Conservation (phyloP, 2,888 invertebrate species). For the Hyposoter didymator region DNA sequence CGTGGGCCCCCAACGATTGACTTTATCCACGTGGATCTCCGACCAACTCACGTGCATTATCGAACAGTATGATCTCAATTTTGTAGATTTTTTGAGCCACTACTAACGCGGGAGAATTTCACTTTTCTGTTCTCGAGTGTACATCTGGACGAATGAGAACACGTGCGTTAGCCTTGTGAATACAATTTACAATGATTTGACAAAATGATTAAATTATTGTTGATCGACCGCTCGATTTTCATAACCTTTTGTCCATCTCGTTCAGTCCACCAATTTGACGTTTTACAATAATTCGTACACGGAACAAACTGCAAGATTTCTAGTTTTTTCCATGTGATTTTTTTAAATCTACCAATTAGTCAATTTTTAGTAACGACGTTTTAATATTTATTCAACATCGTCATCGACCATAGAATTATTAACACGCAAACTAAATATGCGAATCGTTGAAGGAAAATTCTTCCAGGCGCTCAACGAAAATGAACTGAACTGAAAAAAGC, state of each 20-base stretch:
- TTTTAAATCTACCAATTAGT: too few relatives aligned
- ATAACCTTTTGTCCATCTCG: background rate
- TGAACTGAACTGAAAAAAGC: background rate
- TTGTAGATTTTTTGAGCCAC: conserved; percentile 53
- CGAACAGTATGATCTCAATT: conserved; percentile 57
- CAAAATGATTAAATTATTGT: conserved; percentile 14
- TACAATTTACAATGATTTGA: conserved; percentile 20
- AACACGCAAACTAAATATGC: background rate
- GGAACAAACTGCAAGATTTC: too few relatives aligned
- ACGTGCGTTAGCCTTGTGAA: conserved; percentile 27
- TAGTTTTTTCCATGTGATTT: too few relatives aligned
- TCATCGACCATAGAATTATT: too few relatives aligned
- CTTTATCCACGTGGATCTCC: conserved; percentile 59
- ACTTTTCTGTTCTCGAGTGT: conserved; percentile 30
- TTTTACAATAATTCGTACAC: background rate
- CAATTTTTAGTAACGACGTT: too few relatives aligned
- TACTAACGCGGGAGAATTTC: conserved; percentile 37
- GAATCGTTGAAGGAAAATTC: background rate
- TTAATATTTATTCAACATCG: too few relatives aligned
- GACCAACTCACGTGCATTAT: conserved; percentile 45
- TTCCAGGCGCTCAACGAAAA: background rate
- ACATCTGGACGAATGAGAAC: conserved; percentile 51
- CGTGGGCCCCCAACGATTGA: conserved; percentile 45
- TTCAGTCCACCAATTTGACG: background rate
- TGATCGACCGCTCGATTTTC: background rate